A percentile compares a stretch with the other conserved stretches of the same genome.
These are phyloP conservation scores for Indicator maculatus DNA, from an alignment of 2,113 vertebrate species.

Conservation along the genomic window DNA sequence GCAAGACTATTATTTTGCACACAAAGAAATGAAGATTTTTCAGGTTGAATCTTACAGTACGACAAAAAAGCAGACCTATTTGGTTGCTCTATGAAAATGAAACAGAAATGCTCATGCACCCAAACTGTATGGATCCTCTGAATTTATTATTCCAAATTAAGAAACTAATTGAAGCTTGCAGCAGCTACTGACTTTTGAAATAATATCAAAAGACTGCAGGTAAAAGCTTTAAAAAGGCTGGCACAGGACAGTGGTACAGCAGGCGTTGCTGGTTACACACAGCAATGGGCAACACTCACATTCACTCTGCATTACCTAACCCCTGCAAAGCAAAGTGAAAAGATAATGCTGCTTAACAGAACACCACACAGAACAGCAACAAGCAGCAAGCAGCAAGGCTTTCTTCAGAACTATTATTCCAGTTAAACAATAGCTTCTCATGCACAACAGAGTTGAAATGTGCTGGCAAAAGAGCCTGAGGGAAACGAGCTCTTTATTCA, in stretches of 20 bases:
- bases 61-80: neutral
- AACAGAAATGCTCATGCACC: neutral
- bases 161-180: neutral
- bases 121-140: neutral
- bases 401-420: neutral
- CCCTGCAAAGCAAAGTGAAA: neutral
- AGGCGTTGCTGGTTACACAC: neutral
- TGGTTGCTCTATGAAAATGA: neutral
- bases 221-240: neutral
- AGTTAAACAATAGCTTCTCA: neutral
- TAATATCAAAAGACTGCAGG: neutral
- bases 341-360: neutral
- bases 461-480: neutral
- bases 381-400: neutral
- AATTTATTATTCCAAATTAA: neutral
- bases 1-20: neutral
- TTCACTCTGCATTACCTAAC: neutral
- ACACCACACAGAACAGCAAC: neutral
- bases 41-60: neutral
- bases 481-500: neutral
- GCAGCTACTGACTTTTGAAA: neutral
- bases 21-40: neutral
- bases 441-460: neutral
- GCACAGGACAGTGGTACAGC: rapidly evolving
- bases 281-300: neutral